Evolutionary conservation across 1,140 invertebrate genomes (phyloP).

Genomic region (Cherax quadricarinatus): DNA sequence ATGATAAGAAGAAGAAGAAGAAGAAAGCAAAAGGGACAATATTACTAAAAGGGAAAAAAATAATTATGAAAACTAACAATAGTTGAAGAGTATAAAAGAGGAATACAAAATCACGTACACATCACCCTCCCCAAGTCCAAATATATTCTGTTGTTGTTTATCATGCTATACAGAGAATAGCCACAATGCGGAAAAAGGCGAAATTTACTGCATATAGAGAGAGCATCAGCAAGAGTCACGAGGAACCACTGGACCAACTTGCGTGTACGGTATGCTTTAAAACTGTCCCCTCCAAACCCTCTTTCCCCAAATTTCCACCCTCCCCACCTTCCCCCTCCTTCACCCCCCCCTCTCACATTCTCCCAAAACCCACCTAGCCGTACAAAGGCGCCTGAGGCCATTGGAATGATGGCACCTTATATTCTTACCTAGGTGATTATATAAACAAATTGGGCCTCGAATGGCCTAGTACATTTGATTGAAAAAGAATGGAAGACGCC

Average conservation of each 20-base stretch:
- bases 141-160: background rate
- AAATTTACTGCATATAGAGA: conserved; percentile 63
- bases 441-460: conserved; percentile 42
- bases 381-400: conserved; percentile 38
- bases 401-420: conserved; percentile 55
- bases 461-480: conserved; percentile 34
- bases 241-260: conserved; percentile 17
- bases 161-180: conserved; percentile 52
- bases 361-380: conserved; percentile 5
- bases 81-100: no score
- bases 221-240: conserved; percentile 41
- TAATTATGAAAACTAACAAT: no score
- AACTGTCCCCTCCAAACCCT: background rate
- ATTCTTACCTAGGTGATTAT: conserved; percentile 32
- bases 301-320: no score
- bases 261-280: conserved; percentile 38
- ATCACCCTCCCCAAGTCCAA: no score
- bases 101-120: no score
- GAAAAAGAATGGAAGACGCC: background rate
- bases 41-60: no score
- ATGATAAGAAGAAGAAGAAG: no score
- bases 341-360: no score
- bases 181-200: conserved; percentile 14
- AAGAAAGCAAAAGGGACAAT: no score
- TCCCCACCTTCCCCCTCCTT: no score